Evolutionary conservation across 2,797 vertebrate species (phyloP).

Genomic region (Takifugu rubripes): DNA sequence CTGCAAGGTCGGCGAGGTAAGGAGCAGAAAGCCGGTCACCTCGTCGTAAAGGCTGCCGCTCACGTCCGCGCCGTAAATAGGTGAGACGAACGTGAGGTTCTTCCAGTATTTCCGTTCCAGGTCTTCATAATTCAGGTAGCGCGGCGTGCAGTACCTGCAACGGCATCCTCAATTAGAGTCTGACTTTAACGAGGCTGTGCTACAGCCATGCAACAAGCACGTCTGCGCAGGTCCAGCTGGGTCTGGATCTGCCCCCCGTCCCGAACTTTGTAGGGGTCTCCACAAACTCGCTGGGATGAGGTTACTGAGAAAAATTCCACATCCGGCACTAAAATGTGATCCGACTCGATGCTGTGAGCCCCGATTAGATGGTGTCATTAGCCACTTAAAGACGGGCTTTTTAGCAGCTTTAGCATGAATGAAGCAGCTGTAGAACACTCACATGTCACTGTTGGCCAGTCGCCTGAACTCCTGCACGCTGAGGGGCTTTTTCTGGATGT

Average conservation of each 20-base stretch:
- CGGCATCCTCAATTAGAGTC: background rate
- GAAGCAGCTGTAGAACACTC: conserved; percentile 40
- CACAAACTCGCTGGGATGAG: too few relatives aligned
- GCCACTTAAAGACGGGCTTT: background rate
- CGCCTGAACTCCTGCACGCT: conserved; percentile 92
- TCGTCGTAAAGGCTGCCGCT: conserved; percentile 95
- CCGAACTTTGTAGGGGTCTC: too few relatives aligned
- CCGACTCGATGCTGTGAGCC: too few relatives aligned
- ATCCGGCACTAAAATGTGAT: too few relatives aligned
- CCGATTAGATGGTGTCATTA: background rate
- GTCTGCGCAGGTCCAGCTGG: too few relatives aligned
- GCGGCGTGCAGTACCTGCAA: conserved; percentile 90
- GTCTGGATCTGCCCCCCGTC: too few relatives aligned
- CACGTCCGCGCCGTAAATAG: conserved; percentile 97
- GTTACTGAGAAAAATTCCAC: too few relatives aligned
- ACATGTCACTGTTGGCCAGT: conserved; percentile 95
- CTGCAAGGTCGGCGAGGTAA: background rate
- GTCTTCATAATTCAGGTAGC: conserved; percentile 93
- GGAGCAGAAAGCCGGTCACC: conserved; percentile 65
- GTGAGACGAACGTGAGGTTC: conserved; percentile 95
- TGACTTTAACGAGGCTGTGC: too few relatives aligned
- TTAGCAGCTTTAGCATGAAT: background rate
- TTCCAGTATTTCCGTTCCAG: conserved; percentile 98
- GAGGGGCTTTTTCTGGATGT: conserved; percentile 94
- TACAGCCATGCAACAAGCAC: too few relatives aligned